phyloP scores from a whole-genome alignment of 2,113 vertebrate species.

The Halichoerus grypus region DNA sequence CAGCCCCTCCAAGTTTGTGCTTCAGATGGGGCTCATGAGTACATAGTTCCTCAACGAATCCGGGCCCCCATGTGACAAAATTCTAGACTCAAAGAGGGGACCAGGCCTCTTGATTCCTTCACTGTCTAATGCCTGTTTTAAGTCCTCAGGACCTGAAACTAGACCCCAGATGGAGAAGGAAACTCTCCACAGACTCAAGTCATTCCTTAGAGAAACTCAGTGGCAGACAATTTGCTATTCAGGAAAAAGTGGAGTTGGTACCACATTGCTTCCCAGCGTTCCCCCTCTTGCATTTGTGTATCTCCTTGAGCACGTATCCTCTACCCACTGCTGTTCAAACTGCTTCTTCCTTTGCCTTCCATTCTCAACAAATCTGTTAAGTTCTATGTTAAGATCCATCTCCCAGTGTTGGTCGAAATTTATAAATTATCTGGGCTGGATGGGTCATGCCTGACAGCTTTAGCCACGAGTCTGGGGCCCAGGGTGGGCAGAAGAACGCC shows the following conservation, averaged over 20 bases:
- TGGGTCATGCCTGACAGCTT: background rate
- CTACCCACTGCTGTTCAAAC: background rate
- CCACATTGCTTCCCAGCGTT: background rate
- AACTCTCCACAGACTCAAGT: background rate
- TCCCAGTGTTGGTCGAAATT: background rate
- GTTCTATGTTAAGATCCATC: background rate
- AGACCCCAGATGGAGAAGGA: background rate
- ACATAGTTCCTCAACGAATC: background rate
- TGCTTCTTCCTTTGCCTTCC: background rate
- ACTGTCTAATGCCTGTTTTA: background rate
- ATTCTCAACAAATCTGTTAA: background rate
- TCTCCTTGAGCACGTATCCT: background rate
- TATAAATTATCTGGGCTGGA: background rate
- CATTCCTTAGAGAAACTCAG: background rate
- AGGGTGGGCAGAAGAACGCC: background rate
- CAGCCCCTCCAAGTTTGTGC: background rate
- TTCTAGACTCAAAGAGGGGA: background rate
- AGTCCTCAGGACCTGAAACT: background rate
- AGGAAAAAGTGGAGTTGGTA: background rate
- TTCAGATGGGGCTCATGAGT: background rate
- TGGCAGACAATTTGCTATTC: background rate
- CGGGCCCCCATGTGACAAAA: background rate
- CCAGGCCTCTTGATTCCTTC: background rate
- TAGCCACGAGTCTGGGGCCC: background rate
- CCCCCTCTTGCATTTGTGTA: background rate